phyloP scores from a whole-genome alignment of 2,888 invertebrate genomes.

The Cerceris ruficornis region DNA sequence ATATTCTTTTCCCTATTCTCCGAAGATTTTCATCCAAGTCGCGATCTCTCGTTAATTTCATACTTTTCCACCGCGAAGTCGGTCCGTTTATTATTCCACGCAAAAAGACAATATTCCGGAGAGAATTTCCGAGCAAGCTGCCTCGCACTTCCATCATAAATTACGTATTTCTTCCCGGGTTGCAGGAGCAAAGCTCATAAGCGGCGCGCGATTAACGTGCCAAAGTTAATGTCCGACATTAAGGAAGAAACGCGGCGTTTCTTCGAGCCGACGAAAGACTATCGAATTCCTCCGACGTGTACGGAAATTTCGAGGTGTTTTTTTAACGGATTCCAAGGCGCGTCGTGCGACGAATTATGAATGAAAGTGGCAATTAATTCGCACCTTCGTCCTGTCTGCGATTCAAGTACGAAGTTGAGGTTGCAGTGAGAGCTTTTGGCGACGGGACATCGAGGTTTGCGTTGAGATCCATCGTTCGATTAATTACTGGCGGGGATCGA shows the following conservation, averaged over 20 bases:
- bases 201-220: constrained; percentile 53
- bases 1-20: no score
- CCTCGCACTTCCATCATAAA: background rate
- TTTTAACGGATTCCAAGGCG: background rate
- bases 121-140: background rate
- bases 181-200: constrained; percentile 17
- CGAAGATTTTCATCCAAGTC: no score
- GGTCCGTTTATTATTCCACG: no score
- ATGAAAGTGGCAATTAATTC: no score
- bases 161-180: constrained; percentile 17
- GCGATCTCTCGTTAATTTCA: no score
- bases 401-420: background rate
- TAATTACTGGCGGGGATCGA: constrained; percentile 56
- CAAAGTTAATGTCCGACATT: constrained; percentile 56
- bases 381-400: no score
- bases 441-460: background rate
- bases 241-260: constrained; percentile 45
- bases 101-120: no score
- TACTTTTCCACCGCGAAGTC: no score
- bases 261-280: constrained; percentile 42
- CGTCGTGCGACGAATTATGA: no score
- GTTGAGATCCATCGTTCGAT: constrained; percentile 52
- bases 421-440: background rate
- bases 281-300: constrained; percentile 23
- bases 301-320: constrained; percentile 20